phyloP scores from a whole-genome alignment of 1,140 invertebrate species.

The Cheumatopsyche charites region DNA sequence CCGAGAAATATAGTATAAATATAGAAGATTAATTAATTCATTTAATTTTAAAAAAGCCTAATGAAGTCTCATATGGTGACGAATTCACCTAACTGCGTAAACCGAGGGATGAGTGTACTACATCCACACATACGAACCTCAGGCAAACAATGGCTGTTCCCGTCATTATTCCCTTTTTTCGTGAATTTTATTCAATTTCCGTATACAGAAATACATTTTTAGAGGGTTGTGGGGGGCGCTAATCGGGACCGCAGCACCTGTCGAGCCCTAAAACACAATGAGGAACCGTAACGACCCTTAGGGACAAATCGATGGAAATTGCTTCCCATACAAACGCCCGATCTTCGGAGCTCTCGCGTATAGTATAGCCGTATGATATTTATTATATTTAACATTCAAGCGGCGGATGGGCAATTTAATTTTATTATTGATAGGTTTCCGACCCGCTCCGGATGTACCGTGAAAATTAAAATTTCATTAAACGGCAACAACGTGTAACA shows the following conservation, averaged over 20 bases:
- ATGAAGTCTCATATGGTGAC: too few species aligned
- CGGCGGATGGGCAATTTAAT: slow-evolving; percentile 42
- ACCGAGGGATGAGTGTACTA: too few species aligned
- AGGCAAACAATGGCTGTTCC: slow-evolving; percentile 14
- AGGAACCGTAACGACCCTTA: slow-evolving; percentile 18
- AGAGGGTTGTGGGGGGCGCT: not conserved
- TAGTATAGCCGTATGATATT: slow-evolving; percentile 15
- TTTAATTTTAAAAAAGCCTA: too few species aligned
- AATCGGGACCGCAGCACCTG: slow-evolving; percentile 7
- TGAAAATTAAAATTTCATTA: slow-evolving; percentile 45
- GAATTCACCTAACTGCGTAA: too few species aligned
- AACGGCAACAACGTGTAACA: slow-evolving; percentile 8
- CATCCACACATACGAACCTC: too few species aligned
- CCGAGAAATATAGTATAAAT: too few species aligned
- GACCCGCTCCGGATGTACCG: slow-evolving; percentile 46
- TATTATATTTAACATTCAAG: slow-evolving; percentile 46
- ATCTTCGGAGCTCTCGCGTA: not conserved
- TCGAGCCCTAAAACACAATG: slow-evolving; percentile 16
- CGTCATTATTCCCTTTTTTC: not conserved
- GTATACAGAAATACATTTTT: not conserved
- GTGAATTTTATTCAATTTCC: slow-evolving; percentile 8
- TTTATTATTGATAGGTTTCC: slow-evolving; percentile 50
- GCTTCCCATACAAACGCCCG: slow-evolving; percentile 29
- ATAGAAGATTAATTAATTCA: too few species aligned
- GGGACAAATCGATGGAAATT: slow-evolving; percentile 45